Percentiles rank a stretch among this genome's conserved stretches.
These are phyloP conservation scores for Archocentrus centrarchus DNA, from an alignment of 2,113 vertebrate species.

Conservation along the genomic window DNA sequence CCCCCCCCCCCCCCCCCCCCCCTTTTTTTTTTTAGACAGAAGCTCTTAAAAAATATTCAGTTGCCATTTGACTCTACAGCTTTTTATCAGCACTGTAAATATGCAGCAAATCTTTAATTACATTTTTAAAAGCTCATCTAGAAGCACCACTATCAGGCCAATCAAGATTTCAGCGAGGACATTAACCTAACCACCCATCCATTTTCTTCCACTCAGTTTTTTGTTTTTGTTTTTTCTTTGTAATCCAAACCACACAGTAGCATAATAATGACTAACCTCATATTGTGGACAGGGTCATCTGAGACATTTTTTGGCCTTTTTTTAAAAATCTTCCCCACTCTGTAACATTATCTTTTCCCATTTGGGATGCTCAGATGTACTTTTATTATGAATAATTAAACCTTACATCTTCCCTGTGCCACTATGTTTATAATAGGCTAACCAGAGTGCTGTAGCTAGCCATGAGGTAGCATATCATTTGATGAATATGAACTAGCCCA, in stretches of 20 bases:
- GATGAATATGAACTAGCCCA: background rate
- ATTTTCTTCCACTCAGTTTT: background rate
- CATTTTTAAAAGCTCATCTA: background rate
- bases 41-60: background rate
- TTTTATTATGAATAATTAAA: background rate
- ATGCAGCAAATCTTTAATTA: background rate
- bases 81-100: background rate
- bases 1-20: no score
- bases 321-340: no score
- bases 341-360: background rate
- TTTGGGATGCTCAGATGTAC: no score
- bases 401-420: background rate
- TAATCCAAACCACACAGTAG: background rate
- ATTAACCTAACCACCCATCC: background rate
- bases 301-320: no score
- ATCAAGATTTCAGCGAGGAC: background rate
- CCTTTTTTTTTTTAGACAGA: background rate
- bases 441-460: background rate
- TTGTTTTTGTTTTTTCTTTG: no score
- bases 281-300: background rate
- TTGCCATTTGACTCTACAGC: background rate
- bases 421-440: background rate
- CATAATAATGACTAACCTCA: background rate
- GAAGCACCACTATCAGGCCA: background rate
- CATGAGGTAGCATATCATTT: background rate